phyloP scores from a whole-genome alignment of 1,140 invertebrate genomes.

The Holotrichia oblita region DNA sequence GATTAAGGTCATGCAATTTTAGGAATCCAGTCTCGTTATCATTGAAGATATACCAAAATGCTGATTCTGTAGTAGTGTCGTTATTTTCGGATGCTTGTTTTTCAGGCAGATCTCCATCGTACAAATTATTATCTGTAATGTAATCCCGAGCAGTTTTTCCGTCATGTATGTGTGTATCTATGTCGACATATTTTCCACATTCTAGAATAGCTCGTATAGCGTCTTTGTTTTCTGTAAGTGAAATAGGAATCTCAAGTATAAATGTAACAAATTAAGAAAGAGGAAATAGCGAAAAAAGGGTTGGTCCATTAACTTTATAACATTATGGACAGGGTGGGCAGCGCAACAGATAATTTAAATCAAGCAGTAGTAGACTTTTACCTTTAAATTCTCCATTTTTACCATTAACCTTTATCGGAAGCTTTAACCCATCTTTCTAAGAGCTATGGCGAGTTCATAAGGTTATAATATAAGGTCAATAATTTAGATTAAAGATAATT shows the following conservation, averaged over 20 bases:
- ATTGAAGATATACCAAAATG: background rate
- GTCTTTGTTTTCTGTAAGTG: conserved; percentile 65
- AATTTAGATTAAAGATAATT: too few relatives aligned
- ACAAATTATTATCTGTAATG: conserved; percentile 55
- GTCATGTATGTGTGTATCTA: conserved; percentile 67
- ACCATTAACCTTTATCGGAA: too few relatives aligned
- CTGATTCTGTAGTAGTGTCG: conserved; percentile 60
- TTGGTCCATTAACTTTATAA: too few relatives aligned
- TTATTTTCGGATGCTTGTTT: conserved; percentile 61
- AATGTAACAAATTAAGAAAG: too few relatives aligned
- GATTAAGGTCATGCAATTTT: background rate
- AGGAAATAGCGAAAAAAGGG: too few relatives aligned
- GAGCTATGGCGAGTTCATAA: too few relatives aligned
- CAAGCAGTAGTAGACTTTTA: too few relatives aligned
- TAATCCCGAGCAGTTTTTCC: conserved; percentile 66
- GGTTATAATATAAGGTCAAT: too few relatives aligned
- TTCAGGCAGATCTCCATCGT: conserved; percentile 47
- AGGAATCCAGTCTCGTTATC: background rate
- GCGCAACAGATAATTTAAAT: too few relatives aligned
- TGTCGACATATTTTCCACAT: conserved; percentile 62
- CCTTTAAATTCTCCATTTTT: too few relatives aligned
- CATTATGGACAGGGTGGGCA: too few relatives aligned
- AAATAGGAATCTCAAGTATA: conserved; percentile 44
- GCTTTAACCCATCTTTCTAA: too few relatives aligned
- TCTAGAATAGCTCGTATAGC: conserved; percentile 64